Percentiles rank a stretch among this genome's conserved stretches.
Conservation (phyloP, 2,888 invertebrate genomes). For the Melieria picta region DNA sequence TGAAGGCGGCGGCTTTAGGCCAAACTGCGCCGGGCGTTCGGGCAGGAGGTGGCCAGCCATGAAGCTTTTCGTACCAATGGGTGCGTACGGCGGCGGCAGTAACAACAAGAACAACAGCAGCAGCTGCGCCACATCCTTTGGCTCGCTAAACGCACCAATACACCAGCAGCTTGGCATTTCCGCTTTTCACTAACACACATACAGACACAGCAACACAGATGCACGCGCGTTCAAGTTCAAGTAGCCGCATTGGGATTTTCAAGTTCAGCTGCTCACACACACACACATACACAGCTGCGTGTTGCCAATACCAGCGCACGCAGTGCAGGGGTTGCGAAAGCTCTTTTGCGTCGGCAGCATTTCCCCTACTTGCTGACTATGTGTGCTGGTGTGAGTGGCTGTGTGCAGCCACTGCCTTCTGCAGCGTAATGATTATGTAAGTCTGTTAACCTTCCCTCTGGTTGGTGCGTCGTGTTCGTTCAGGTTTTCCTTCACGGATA, state of each 20-base stretch:
- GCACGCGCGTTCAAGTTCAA: slow-evolving; percentile 25
- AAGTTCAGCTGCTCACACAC: slow-evolving; percentile 17
- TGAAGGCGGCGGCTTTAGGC: slow-evolving; percentile 3
- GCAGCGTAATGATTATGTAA: no score
- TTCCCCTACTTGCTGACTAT: no score
- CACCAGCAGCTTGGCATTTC: slow-evolving; percentile 17
- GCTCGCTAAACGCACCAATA: slow-evolving; percentile 12
- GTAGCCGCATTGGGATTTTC: slow-evolving; percentile 20
- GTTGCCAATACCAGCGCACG: neutral
- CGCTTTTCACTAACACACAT: neutral
- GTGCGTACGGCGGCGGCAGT: neutral
- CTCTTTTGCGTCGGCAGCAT: no score
- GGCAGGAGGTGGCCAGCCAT: neutral
- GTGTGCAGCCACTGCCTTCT: no score
- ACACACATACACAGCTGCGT: neutral
- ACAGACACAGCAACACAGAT: slow-evolving; percentile 14
- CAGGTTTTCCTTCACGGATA: no score
- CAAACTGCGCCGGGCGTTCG: neutral
- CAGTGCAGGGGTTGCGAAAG: no score
- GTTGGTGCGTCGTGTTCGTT: no score
- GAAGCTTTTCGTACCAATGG: no score
- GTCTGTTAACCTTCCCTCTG: no score
- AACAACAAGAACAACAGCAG: neutral
- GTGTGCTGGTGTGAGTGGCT: no score
- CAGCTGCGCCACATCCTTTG: neutral